Evolutionary conservation across 1,140 invertebrate genomes (phyloP).

Genomic region (Grapholita molesta): DNA sequence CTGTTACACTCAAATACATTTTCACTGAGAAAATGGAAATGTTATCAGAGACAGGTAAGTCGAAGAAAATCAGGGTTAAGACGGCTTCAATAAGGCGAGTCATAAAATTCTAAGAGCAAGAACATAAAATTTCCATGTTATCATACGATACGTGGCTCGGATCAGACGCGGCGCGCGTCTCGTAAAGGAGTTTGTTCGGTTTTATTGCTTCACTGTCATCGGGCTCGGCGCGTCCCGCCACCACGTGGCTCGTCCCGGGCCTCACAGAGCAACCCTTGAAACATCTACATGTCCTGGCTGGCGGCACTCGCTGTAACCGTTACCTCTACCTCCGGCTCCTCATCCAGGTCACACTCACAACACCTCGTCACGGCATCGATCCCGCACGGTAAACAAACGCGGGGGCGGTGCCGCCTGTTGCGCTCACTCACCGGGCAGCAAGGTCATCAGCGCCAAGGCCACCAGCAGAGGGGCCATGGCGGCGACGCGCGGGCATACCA

Average conservation of each 20-base stretch:
- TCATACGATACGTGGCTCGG: conserved; percentile 1
- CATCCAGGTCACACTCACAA: conserved; percentile 46
- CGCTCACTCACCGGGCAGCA: conserved; percentile 67
- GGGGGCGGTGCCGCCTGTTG: conserved; percentile 58
- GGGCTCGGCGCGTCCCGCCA: background rate
- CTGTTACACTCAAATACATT: background rate
- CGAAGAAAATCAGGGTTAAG: conserved; percentile 3
- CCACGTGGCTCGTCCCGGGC: background rate
- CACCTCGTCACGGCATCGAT: conserved; percentile 58
- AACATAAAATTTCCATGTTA: conserved; percentile 15
- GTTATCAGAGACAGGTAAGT: conserved; percentile 8
- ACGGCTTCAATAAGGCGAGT: conserved; percentile 5
- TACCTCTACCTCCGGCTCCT: conserved; percentile 29
- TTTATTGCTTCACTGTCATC: background rate
- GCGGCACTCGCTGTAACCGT: conserved; percentile 14
- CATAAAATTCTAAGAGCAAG: conserved; percentile 6
- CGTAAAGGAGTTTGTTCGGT: conserved; percentile 4
- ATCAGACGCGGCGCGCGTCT: background rate
- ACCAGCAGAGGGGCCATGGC: conserved; percentile 60
- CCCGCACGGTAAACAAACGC: conserved; percentile 59
- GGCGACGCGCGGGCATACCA: conserved; percentile 72
- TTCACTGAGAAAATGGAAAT: background rate
- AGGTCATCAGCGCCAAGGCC: conserved; percentile 64
- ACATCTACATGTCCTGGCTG: background rate
- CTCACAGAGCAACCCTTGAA: background rate